Evolutionary conservation across 2,888 invertebrate species (phyloP).

Genomic region (Phrixothrix hirtus): DNA sequence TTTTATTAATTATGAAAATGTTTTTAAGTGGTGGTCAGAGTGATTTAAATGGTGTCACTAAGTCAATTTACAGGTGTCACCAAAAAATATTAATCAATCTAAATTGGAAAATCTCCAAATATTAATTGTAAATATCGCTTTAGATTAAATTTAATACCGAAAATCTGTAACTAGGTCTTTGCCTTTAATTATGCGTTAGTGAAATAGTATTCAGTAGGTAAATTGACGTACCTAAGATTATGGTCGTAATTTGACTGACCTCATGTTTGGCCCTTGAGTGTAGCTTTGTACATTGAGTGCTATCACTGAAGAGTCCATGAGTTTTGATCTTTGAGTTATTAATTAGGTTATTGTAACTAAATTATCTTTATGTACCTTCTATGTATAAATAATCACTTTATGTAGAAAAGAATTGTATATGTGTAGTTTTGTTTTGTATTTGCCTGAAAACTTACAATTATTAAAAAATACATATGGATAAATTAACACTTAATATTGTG

Average conservation of each 20-base stretch:
- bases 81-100: conserved; percentile 12
- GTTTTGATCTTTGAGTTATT: conserved; percentile 25
- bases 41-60: conserved; percentile 41
- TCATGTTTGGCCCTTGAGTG: conserved; percentile 40
- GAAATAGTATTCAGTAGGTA: conserved; percentile 41
- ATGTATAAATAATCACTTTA: conserved; percentile 58
- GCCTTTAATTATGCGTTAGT: conserved; percentile 45
- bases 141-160: conserved; percentile 47
- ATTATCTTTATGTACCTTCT: conserved; percentile 58
- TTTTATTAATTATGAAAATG: conserved; percentile 7
- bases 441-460: conserved; percentile 51
- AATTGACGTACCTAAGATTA: conserved; percentile 47
- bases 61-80: conserved; percentile 45
- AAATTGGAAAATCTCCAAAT: not conserved
- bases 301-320: conserved; percentile 18
- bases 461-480: conserved; percentile 53
- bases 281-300: too few relatives aligned
- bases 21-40: conserved; percentile 33
- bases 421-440: conserved; percentile 58
- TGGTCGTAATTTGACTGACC: conserved; percentile 48
- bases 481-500: conserved; percentile 27
- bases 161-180: conserved; percentile 49
- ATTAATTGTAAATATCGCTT: conserved; percentile 48
- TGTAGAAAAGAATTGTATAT: conserved; percentile 55
- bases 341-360: conserved; percentile 42